Base-by-base conservation (phyloP, 2,888 invertebrate genomes). In the Catonia carolina region DNA sequence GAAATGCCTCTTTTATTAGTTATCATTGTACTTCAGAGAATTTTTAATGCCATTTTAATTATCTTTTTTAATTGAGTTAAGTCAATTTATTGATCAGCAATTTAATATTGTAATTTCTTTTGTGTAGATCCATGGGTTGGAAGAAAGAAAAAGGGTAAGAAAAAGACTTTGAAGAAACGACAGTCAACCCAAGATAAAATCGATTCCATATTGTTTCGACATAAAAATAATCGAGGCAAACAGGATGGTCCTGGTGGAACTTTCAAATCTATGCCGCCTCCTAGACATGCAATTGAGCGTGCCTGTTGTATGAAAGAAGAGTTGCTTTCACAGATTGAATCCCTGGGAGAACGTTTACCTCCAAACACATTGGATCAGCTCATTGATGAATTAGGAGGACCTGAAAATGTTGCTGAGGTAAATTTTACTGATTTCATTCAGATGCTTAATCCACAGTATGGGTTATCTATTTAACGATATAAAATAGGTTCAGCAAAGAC, bases 311-410 rank as follows among this genome's bases (percentile, higher is more conserved):
- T 97, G 90, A 95, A 96, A 75, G 89, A 93, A 66, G 89, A 96
- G 63, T 76, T 99, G 37, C 73, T 99, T 62, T 79, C 80, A 61
- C 82, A 84, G 69, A 86, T 99, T 57, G 96, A 98, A 72, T 76
- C 80, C 22, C 77, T 98, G 2, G 97, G 96, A 4, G 84, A 87
- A 1, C 80, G 82, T 18, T 76, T 99, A 64, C 99, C 99, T 5
- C 90, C 97, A 36, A 99, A 99, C 74, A 97, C 99, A 1, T 77
- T 99, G 42, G 99, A 99, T 78, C 96, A 99, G 72, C 79, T 99
- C 10, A 98, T 99, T 62, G 98, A 99, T 74, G 94, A 96, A 70
- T 80, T 99, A 8, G 99, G 99, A 48, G 99, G 99, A 1, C 91
- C 97, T 0, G 94, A 96, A 65, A 91, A 92, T 74, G 99, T 99